These are phyloP conservation scores for Aproaerema taeniolella DNA, from an alignment of 2,888 invertebrate species.

Conservation along the genomic window DNA sequence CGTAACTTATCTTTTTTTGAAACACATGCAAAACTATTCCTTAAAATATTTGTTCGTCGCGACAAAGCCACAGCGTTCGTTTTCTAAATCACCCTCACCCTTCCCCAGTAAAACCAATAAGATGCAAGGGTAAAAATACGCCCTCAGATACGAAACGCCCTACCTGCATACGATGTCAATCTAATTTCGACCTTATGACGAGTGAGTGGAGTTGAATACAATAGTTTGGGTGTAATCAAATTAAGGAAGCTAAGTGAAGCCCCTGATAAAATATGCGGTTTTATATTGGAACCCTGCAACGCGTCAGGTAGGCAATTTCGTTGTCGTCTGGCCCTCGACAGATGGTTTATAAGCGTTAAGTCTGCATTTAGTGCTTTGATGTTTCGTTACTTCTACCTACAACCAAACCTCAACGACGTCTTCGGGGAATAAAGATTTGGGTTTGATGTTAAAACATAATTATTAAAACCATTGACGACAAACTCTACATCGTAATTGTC, in stretches of 20 bases:
- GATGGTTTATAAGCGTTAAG: too few relatives aligned
- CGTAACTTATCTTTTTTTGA: too few relatives aligned
- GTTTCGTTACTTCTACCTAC: too few relatives aligned
- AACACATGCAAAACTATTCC: too few relatives aligned
- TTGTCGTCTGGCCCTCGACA: too few relatives aligned
- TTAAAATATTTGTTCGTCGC: too few relatives aligned
- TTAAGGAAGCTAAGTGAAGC: slow-evolving; percentile 45
- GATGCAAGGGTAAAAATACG: slow-evolving; percentile 56
- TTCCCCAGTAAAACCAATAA: slow-evolving; percentile 68
- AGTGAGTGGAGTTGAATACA: slow-evolving; percentile 1
- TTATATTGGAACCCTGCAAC: slow-evolving; percentile 27
- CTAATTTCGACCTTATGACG: slow-evolving; percentile 29
- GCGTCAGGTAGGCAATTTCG: slow-evolving; percentile 9
- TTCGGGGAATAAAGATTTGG: too few relatives aligned
- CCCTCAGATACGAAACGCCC: slow-evolving; percentile 49
- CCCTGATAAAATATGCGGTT: slow-evolving; percentile 44
- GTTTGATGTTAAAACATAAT: too few relatives aligned
- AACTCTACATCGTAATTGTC: too few relatives aligned
- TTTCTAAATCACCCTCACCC: slow-evolving; percentile 54
- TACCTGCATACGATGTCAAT: slow-evolving; percentile 31
- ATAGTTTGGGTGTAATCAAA: slow-evolving; percentile 26
- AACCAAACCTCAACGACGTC: too few relatives aligned
- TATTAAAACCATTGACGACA: too few relatives aligned
- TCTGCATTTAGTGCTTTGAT: too few relatives aligned
- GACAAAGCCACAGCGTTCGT: slow-evolving; percentile 55